Base-by-base conservation (phyloP, 2,888 invertebrate genomes). In the Stratiomys singularior region DNA sequence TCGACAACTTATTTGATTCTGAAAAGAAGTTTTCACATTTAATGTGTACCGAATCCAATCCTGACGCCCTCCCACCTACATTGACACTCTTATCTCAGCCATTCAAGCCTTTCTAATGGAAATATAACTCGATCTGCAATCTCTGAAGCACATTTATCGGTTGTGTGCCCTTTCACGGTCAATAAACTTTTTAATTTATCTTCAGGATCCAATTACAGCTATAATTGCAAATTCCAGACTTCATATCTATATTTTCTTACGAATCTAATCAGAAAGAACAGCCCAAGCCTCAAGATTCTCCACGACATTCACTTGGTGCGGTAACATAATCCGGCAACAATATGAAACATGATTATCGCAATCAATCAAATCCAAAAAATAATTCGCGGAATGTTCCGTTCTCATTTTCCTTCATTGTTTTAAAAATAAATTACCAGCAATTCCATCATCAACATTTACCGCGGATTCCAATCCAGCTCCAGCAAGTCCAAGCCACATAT, bases 131-230 rank as follows among this genome's bases (percentile, higher is more conserved):
- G 11, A 15, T 13, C 5, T 52, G 15, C 52, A 52, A 5, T 52
- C 52, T 18, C 15, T 15, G 15, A 52, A 18, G 18, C 15, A 23
- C 23, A 21, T 28, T 66, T 37, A 66, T 37, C 37, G 18, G n/a
- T 69, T n/a, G 25, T 69, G 21, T 69, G 69, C 69, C 69, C 46
- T 69, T 69, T 69, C 46, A 69, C 69, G 47, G 69, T 69, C 69
- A 69, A 69, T 69, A 69, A 69, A 69, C 69, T 25, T 23, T 18
- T 69, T 23, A 46, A 69, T 69, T 46, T 30, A 18, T 18, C 11
- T 69, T 46, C 28, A 21, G 69, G 47, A 44, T 69, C 47, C 69
- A 69, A 69, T 69, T 69, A 69, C 25, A 69, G 47, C 25, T 69
- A 25, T 69, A 69, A 69, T 69, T 69, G 30, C 69, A 47, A 69